phyloP scores from a whole-genome alignment of 2,888 invertebrate genomes.

The Siphonodentalium dalli region DNA sequence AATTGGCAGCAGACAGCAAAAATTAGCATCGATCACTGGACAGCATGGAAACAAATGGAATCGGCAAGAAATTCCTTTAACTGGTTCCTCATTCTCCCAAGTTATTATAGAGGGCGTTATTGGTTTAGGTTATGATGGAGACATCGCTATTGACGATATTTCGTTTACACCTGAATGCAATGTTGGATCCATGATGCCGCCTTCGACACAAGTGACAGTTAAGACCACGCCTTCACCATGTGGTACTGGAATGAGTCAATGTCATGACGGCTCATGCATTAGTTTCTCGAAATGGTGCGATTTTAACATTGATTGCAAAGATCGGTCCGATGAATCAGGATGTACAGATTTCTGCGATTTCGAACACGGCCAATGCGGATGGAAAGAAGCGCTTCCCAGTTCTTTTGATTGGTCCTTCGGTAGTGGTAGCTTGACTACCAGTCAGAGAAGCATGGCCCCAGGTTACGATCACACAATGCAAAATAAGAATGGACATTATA shows the following conservation, averaged over 20 bases:
- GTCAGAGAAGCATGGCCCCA: constrained; percentile 37
- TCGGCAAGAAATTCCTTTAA: constrained; percentile 28
- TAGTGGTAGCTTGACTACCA: constrained; percentile 32
- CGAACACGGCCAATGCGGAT: constrained; percentile 51
- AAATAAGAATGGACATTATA: constrained; percentile 46
- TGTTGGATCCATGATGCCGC: constrained; percentile 30
- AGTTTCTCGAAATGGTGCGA: constrained; percentile 42
- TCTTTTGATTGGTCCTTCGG: constrained; percentile 51
- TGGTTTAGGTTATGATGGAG: constrained; percentile 46
- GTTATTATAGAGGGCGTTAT: constrained; percentile 51
- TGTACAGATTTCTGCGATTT: constrained; percentile 52
- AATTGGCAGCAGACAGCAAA: constrained; percentile 23
- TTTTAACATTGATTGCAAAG: constrained; percentile 48
- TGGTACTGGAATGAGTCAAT: constrained; percentile 23
- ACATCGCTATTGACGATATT: constrained; percentile 59
- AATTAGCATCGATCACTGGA: constrained; percentile 28
- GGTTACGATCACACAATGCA: constrained; percentile 37
- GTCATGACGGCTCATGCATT: constrained; percentile 35
- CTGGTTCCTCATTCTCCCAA: constrained; percentile 34
- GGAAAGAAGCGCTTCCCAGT: constrained; percentile 40
- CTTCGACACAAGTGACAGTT: constrained; percentile 23
- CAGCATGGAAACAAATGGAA: constrained; percentile 40
- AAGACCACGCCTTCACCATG: constrained; percentile 28
- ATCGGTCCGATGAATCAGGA: constrained; percentile 45
- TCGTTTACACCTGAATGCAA: constrained; percentile 56